Evolutionary conservation across 2,888 invertebrate genomes (phyloP), one percentile per base, ranked within the genome.

Genomic region (Incurvaria masculella): DNA sequence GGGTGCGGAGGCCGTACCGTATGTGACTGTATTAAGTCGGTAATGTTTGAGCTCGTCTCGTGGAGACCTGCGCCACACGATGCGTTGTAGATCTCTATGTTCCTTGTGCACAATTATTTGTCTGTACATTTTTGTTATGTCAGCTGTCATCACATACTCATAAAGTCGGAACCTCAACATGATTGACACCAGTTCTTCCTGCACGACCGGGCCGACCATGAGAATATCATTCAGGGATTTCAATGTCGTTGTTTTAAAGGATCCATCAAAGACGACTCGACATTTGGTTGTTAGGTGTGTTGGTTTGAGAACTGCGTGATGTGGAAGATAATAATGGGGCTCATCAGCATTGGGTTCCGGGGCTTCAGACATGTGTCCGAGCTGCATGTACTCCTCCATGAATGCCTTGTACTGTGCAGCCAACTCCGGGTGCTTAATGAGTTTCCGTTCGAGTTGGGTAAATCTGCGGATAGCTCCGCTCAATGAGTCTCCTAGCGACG

Each of bases 111-210:
- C 33, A 14, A 8, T 8, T 14, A 33, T 33, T 52, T 55, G 53
- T 0, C 56, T 50, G 16, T 55, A 59, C 54, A 57, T 56, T 53
- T 59, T 57, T 20, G 57, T 56, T 1, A 58, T 50, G 26, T 57
- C 58, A 0, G 52, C 57, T 2, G 54, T 53, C 1, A 59, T 33
- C 8, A 58, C 43, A 18, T 52, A 59, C 14, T 33, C 33, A 33
- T 33, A 33, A 8, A 33, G 8, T 23, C 33, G 8, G 8, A 33
- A 33, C 33, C 54, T 51, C 2, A 56, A 23, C 18, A 56, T 48
- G 17, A 56, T 58, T 23, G 50, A 49, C 41, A 58, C 55, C 6
- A 59, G 49, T 3, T 57, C 50, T 40, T 56, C 55, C 44, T 58
- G 57, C 0, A 58, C 38, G 6, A 46, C 53, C 1, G 60, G 59